Percentiles rank a stretch among this genome's conserved stretches.
Evolutionary conservation across 2,113 vertebrate species (phyloP).

Genomic region (Prietella phreatophila): DNA sequence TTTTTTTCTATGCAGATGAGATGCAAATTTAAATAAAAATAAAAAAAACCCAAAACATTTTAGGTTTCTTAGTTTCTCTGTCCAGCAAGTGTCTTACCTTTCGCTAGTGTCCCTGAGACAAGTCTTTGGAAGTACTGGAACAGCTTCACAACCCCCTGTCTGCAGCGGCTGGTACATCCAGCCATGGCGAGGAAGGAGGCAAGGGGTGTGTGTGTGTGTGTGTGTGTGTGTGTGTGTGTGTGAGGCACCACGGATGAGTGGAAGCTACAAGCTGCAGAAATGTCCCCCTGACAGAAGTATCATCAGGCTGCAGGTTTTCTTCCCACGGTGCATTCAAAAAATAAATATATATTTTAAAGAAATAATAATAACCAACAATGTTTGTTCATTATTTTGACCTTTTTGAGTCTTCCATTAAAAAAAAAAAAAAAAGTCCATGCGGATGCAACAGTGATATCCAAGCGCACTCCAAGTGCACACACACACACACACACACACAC

Average conservation of each 20-base stretch:
- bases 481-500: not conserved
- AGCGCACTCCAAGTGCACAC: not conserved
- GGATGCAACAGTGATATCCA: not conserved
- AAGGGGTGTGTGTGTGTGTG: not conserved
- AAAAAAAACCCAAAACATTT: not conserved
- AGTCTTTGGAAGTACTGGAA: slow-evolving; percentile 86
- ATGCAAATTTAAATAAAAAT: not conserved
- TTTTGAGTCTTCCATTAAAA: not conserved
- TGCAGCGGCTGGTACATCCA: slow-evolving; percentile 84
- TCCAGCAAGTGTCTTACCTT: slow-evolving; percentile 77
- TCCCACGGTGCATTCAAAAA: not conserved
- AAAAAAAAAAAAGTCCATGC: not conserved
- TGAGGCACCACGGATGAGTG: not conserved
- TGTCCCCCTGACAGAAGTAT: not conserved
- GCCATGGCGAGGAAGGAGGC: slow-evolving; percentile 73
- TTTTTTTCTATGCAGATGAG: not conserved
- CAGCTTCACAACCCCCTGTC: slow-evolving; percentile 85
- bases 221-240: not conserved
- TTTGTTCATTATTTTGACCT: not conserved
- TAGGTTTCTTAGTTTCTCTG: not conserved
- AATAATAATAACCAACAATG: not conserved
- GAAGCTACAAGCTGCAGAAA: slow-evolving; percentile 26
- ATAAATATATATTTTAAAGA: not conserved
- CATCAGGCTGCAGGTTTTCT: not conserved
- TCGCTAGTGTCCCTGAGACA: slow-evolving; percentile 86